phyloP scores from a whole-genome alignment of 2,797 vertebrate species.

The Tapera naevia region DNA sequence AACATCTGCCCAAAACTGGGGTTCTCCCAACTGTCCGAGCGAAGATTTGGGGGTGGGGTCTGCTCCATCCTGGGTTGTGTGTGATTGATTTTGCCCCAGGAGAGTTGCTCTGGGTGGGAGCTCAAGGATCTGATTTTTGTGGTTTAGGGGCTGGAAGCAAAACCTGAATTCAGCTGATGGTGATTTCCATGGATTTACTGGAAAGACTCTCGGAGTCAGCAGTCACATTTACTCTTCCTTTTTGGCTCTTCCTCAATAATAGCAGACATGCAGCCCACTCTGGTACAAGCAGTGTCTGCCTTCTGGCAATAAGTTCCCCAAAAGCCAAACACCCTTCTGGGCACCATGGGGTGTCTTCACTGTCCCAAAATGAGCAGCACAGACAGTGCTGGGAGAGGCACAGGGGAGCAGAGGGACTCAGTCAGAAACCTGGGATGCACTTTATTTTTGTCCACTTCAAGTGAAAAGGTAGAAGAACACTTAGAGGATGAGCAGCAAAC shows the following conservation, averaged over 20 bases:
- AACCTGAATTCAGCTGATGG: background rate
- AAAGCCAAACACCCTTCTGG: background rate
- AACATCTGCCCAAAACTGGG: accelerated
- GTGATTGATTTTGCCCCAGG: accelerated
- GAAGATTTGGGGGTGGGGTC: background rate
- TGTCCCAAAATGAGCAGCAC: background rate
- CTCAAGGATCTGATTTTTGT: background rate
- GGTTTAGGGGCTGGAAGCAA: background rate
- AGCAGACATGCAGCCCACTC: background rate
- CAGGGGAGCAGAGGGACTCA: accelerated
- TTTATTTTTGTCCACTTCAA: background rate
- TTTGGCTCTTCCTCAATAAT: background rate
- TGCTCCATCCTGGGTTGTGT: accelerated
- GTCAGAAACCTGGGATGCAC: accelerated
- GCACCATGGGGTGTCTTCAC: background rate
- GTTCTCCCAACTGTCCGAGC: accelerated
- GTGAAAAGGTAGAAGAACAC: background rate
- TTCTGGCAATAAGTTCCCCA: background rate
- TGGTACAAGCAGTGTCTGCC: background rate
- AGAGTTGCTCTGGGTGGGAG: background rate
- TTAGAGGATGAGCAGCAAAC: background rate
- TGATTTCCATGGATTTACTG: background rate
- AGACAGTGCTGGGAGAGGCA: accelerated
- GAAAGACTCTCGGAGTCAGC: background rate
- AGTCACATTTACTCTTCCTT: background rate